Base-by-base conservation (phyloP, 2,797 vertebrate genomes). In the Leptodactylus fallax region DNA sequence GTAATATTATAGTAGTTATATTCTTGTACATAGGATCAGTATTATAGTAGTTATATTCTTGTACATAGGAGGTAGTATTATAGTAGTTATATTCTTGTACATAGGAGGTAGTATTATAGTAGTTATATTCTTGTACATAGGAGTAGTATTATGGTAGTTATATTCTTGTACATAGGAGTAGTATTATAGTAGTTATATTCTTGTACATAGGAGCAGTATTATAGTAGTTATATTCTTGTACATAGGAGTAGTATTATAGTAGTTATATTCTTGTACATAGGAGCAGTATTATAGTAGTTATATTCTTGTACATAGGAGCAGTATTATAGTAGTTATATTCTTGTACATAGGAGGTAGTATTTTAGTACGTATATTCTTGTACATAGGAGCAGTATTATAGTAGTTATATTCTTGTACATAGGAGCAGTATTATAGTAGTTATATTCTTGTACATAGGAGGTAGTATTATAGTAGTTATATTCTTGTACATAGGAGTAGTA, bases 21-120 rank as follows among this genome's bases (percentile, higher is more conserved):
- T 69, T 69, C 65, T 36, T 69, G 65, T 69, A 69, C 13, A 69
- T 69, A 69, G 65, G 25, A 3, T 25, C 13, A 71, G 67, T 71
- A 71, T 71, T 71, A 36, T 71, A 36, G 67, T 71, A 71, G 67
- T 71, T 71, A 71, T 71, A 71, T 45, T 36, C 67, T 45, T 71
- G 67, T 45, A 71, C 27, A 71, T 71, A 71, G 61, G 61, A 7
- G 61, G n/a, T 21, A 65, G 61, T 65, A 65, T 65, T 65, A 65
- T 65, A 65, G 61, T 25, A 65, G 61, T 65, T 65, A 65, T 65
- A 65, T 65, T 65, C 61, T 65, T 65, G 61, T 65, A 65, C n/a
- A 65, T 65, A 65, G 61, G 61, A 11, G n/a, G 21, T 21, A 65
- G 61, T 65, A 65, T 65, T 65, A 65, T 65, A 65, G 61, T 65